Evolutionary conservation across 1,140 invertebrate species (phyloP).

Genomic region (Macrostomum lignano): DNA sequence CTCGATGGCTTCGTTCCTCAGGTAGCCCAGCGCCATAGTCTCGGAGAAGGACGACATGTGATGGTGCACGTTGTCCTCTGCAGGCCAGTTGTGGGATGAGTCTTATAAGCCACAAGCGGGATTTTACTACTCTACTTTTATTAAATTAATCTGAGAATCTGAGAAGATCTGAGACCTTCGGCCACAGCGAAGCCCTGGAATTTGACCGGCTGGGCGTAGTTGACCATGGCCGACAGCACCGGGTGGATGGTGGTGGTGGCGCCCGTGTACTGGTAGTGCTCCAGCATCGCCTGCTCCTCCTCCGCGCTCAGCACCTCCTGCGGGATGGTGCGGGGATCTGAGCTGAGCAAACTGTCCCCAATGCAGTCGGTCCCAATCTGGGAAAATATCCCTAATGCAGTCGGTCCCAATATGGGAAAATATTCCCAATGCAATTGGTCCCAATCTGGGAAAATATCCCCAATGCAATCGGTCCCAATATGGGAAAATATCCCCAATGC

Average conservation of each 20-base stretch:
- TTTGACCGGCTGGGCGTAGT: constrained; percentile 95
- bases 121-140: neutral
- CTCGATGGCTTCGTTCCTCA: constrained; percentile 85
- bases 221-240: constrained; percentile 85
- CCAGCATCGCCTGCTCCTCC: constrained; percentile 34
- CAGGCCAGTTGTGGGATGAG: constrained; percentile 10
- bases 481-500: too few species aligned
- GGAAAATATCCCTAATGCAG: too few species aligned
- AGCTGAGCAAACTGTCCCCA: too few species aligned
- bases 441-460: too few species aligned
- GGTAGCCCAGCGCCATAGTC: constrained; percentile 68
- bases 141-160: constrained; percentile 1
- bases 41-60: constrained; percentile 99
- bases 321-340: too few species aligned
- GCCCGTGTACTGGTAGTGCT: constrained; percentile 51
- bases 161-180: constrained; percentile 40
- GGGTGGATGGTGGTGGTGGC: constrained; percentile 96
- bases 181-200: constrained; percentile 89
- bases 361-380: too few species aligned
- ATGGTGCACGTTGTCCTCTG: constrained; percentile 68
- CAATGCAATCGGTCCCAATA: too few species aligned
- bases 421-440: too few species aligned
- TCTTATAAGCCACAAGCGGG: constrained; percentile 8
- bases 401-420: too few species aligned
- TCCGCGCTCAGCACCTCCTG: constrained; percentile 30